These are phyloP conservation scores for Cybosia mesomella DNA, from an alignment of 2,888 invertebrate genomes.

Conservation along the genomic window DNA sequence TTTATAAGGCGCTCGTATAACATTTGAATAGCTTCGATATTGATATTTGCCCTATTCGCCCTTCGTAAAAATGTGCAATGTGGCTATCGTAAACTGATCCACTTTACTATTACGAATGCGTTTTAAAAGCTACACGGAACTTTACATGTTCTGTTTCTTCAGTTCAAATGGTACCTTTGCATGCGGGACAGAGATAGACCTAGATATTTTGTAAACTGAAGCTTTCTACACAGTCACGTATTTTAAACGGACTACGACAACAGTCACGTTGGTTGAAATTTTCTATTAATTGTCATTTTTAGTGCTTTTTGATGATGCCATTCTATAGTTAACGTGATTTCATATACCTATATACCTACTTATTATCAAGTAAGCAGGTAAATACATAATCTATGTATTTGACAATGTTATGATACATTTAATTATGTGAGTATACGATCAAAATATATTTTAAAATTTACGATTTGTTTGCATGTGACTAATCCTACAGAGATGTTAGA, in stretches of 20 bases:
- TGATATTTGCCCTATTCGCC: conserved; percentile 59
- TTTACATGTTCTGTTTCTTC: conserved; percentile 59
- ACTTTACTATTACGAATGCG: conserved; percentile 74
- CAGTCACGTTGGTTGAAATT: conserved; percentile 75
- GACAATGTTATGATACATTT: conserved; percentile 61
- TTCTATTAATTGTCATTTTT: conserved; percentile 80
- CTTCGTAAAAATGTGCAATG: conserved; percentile 67
- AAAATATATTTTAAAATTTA: conserved; percentile 53
- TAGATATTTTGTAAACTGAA: conserved; percentile 51
- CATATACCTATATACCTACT: conserved; percentile 44
- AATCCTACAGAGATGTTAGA: conserved; percentile 46
- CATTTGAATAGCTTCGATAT: conserved; percentile 49
- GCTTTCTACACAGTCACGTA: conserved; percentile 63
- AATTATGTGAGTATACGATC: conserved; percentile 51
- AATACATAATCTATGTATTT: conserved; percentile 54
- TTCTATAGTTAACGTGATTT: conserved; percentile 67
- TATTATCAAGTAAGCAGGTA: conserved; percentile 60
- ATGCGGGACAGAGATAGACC: conserved; percentile 63
- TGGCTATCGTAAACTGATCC: conserved; percentile 64
- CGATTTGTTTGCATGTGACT: conserved; percentile 52
- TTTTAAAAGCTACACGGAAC: conserved; percentile 61
- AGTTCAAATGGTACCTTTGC: conserved; percentile 41
- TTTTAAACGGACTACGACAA: conserved; percentile 71
- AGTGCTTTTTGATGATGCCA: conserved; percentile 70
- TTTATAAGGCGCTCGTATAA: conserved; percentile 48